A percentile compares a stretch with the other conserved stretches of the same genome.
phyloP scores from a whole-genome alignment of 2,888 invertebrate genomes.

The Sclerodermus sp. region DNA sequence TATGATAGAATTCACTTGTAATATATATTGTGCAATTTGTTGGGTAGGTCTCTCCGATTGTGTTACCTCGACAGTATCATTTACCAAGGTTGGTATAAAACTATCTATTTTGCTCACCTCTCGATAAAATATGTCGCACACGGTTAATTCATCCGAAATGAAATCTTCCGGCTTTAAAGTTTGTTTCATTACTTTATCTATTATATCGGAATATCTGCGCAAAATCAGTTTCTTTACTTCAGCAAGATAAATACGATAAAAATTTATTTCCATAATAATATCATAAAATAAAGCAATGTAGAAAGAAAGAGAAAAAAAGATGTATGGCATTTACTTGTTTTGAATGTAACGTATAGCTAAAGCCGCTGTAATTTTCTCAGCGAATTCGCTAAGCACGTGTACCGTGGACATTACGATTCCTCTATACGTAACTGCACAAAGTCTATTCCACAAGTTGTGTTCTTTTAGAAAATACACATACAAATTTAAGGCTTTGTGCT shows the following conservation, averaged over 20 bases:
- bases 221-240: no score
- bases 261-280: no score
- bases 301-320: no score
- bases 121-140: slow-evolving; percentile 76
- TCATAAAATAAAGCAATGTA: neutral
- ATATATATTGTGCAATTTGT: slow-evolving; percentile 60
- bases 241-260: slow-evolving; percentile 2
- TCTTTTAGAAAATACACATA: slow-evolving; percentile 77
- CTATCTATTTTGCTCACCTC: slow-evolving; percentile 70
- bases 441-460: slow-evolving; percentile 68
- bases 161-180: slow-evolving; percentile 42
- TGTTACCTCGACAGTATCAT: slow-evolving; percentile 64
- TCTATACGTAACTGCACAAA: slow-evolving; percentile 60
- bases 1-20: slow-evolving; percentile 50
- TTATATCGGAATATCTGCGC: slow-evolving; percentile 42
- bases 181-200: slow-evolving; percentile 42
- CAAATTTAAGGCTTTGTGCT: slow-evolving; percentile 77
- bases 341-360: slow-evolving; percentile 70
- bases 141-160: slow-evolving; percentile 60
- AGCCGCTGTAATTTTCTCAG: slow-evolving; percentile 79
- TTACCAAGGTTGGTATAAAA: slow-evolving; percentile 66
- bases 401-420: slow-evolving; percentile 62
- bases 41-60: slow-evolving; percentile 64
- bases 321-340: slow-evolving; percentile 59
- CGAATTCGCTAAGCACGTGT: slow-evolving; percentile 69